These are phyloP conservation scores for Anseranas semipalmata DNA, from an alignment of 2,113 vertebrate genomes.

Conservation along the genomic window DNA sequence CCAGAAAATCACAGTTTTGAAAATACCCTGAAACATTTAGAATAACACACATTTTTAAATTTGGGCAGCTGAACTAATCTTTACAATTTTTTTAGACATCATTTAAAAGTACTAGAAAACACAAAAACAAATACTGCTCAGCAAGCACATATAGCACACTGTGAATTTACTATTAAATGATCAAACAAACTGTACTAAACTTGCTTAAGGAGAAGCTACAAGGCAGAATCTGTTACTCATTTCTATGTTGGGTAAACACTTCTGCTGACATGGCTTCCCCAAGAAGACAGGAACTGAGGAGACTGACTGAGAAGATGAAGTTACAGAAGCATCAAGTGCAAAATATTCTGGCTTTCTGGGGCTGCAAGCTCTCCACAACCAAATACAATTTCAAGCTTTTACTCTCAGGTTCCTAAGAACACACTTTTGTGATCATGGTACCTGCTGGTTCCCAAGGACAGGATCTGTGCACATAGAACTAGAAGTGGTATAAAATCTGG, in stretches of 20 bases:
- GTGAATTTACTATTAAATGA: neutral
- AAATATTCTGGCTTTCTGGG: neutral
- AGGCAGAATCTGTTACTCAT: neutral
- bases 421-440: neutral
- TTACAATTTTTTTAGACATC: neutral
- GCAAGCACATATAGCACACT: neutral
- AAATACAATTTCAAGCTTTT: neutral
- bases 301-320: neutral
- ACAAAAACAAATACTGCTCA: neutral
- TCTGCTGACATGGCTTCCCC: neutral
- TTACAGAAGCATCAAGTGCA: neutral
- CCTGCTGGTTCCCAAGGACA: neutral
- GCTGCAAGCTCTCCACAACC: neutral
- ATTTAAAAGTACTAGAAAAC: neutral
- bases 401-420: neutral
- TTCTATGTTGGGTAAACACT: neutral
- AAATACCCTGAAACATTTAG: neutral
- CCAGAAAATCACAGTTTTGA: neutral
- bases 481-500: neutral
- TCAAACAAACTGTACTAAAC: neutral
- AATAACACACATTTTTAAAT: neutral
- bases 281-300: neutral
- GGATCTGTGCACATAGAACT: neutral
- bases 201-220: neutral
- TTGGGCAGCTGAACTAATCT: neutral